Base-by-base conservation (phyloP, 1,140 invertebrate genomes). In the Oreohelix idahoensis region DNA sequence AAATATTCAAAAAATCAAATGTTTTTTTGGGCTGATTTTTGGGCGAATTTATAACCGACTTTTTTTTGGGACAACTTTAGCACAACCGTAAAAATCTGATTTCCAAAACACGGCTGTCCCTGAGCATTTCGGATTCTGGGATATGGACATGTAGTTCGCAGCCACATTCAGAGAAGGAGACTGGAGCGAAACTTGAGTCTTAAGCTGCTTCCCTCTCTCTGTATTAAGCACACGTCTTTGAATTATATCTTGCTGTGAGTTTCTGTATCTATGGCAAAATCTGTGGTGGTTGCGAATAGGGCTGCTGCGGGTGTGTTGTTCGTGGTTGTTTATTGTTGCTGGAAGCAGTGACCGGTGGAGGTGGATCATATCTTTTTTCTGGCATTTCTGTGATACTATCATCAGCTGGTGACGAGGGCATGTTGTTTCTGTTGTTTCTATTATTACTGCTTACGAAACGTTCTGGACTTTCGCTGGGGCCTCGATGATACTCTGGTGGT, bases 261-360 rank as follows among this genome's bases (percentile, higher is more conserved):
- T 32, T 2, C n/a, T 32, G 32, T 23, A 76, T 71, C 88, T 90
- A 91, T 58, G 90, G 90, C 76, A 89, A 88, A 66, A 91, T 90
- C 73, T 90, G 89, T 15, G 90, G 89, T 42, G 89, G 87, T 45
- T 89, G 90, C 49, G 86, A 86, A 51, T 86, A 86, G 78, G 88
- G 87, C 38, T 89, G 63, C 29, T 66, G 63, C 29, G 2, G 88
- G 51, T 90, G 87, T 71, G 90, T 89, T n/a, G 89, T 89, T 39
- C 89, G 86, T 10, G 87, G 88, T 66, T 88, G 88, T 84, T 90
- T 90, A 79, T 87, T 89, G 94, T 83, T 95, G n/a, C 90, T 87
- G 36, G 89, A 94, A 58, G 95, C 94, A 69, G 96, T 95, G 88
- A 97, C 96, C 11, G 96, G 96, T 1, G 96, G 95, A 17, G 63